Evolutionary conservation across 2,888 invertebrate species (phyloP).

Genomic region (Thelaira solivaga): DNA sequence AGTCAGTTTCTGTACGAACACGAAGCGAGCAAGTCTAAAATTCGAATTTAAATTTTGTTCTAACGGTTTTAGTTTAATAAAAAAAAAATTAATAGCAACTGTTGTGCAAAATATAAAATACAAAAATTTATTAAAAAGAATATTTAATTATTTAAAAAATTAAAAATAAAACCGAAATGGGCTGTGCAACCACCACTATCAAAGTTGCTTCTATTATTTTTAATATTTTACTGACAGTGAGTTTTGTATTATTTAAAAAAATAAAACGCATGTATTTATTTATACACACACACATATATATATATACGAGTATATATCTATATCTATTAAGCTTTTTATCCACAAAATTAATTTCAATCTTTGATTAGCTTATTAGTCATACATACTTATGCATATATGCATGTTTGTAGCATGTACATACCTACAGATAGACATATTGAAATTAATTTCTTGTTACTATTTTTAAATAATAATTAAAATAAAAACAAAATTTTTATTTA

Average conservation of each 20-base stretch:
- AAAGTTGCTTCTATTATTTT: constrained; percentile 70
- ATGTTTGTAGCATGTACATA: too few relatives aligned
- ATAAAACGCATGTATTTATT: too few relatives aligned
- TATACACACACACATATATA: too few relatives aligned
- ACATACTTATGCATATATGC: too few relatives aligned
- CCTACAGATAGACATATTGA: too few relatives aligned
- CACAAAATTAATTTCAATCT: not conserved
- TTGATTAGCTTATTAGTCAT: constrained; percentile 35
- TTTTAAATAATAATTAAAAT: constrained; percentile 12
- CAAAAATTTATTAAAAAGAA: not conserved
- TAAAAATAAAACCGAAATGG: constrained; percentile 65
- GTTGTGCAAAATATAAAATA: not conserved
- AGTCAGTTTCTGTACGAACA: constrained; percentile 70
- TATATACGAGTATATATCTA: too few relatives aligned
- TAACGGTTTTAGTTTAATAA: constrained; percentile 33
- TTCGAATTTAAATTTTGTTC: constrained; percentile 26
- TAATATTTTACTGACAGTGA: constrained; percentile 73
- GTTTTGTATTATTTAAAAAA: too few relatives aligned
- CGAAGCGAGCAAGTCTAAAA: constrained; percentile 68
- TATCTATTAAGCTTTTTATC: not conserved
- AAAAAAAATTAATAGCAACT: not conserved
- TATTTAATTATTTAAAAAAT: not conserved
- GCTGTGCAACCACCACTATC: constrained; percentile 70
- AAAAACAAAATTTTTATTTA: constrained; percentile 9
- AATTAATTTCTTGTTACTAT: constrained; percentile 20